These are phyloP conservation scores for Phalacrocorax carbo DNA, from an alignment of 2,113 vertebrate genomes.

Conservation along the genomic window DNA sequence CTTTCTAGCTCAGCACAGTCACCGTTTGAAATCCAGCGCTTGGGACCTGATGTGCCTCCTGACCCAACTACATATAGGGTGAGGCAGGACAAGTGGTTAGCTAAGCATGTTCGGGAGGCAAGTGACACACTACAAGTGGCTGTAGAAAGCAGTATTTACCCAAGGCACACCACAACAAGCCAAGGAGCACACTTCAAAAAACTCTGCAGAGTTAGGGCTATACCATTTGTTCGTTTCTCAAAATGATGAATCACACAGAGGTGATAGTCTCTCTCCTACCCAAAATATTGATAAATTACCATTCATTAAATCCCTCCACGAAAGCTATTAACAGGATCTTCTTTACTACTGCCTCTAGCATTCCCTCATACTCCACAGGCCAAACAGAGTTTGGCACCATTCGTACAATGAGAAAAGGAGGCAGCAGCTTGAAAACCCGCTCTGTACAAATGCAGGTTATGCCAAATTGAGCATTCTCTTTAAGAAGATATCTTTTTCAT, in stretches of 20 bases:
- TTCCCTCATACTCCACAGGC: background rate
- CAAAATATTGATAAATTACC: background rate
- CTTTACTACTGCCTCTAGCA: background rate
- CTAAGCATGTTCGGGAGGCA: background rate
- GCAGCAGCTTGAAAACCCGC: background rate
- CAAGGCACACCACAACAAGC: background rate
- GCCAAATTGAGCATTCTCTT: background rate
- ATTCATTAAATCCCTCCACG: background rate
- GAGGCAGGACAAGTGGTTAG: background rate
- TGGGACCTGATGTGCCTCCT: background rate
- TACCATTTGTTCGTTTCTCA: background rate
- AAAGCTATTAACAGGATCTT: background rate
- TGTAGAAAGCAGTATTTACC: background rate
- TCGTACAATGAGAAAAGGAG: background rate
- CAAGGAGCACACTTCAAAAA: background rate
- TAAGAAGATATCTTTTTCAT: background rate
- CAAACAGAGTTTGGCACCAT: rapidly evolving
- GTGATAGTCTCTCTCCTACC: background rate
- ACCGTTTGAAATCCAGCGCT: background rate
- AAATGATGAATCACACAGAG: background rate
- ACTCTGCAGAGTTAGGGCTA: background rate
- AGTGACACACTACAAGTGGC: rapidly evolving
- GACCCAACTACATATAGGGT: rapidly evolving
- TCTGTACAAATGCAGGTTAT: rapidly evolving
- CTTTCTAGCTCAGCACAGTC: background rate